These are phyloP conservation scores for Sminthurides aquaticus DNA, from an alignment of 2,888 invertebrate genomes.

Conservation along the genomic window DNA sequence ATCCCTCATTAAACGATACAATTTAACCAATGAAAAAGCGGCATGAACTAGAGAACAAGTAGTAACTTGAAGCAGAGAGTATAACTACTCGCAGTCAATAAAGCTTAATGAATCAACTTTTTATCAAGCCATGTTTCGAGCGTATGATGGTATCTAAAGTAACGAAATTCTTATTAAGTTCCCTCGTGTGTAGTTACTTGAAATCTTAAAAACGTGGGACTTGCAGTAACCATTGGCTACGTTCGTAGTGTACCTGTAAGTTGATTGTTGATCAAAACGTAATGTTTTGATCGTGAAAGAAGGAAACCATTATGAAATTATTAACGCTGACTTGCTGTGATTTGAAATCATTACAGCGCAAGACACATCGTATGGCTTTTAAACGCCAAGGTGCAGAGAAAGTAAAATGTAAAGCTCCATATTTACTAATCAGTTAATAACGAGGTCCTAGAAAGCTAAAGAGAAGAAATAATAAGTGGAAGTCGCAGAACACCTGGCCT, in stretches of 20 bases:
- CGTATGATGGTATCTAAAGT: too few species aligned
- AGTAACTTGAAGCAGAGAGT: too few species aligned
- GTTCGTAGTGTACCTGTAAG: conserved; percentile 41
- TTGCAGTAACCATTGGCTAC: conserved; percentile 23
- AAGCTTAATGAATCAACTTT: too few species aligned
- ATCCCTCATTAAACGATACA: too few species aligned
- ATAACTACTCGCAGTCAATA: too few species aligned
- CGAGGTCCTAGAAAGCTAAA: conserved; percentile 85
- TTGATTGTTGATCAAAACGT: not conserved
- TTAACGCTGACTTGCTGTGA: conserved; percentile 13
- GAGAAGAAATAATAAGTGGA: conserved; percentile 65
- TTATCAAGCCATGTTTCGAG: too few species aligned
- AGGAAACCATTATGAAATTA: too few species aligned
- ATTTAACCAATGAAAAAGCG: too few species aligned
- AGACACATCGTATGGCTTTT: conserved; percentile 77
- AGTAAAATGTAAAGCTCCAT: conserved; percentile 77
- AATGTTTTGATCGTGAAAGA: too few species aligned
- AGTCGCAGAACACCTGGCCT: conserved; percentile 74
- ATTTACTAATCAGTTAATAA: conserved; percentile 83
- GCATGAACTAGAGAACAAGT: too few species aligned
- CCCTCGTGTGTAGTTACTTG: conserved; percentile 40
- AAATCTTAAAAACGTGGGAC: conserved; percentile 39
- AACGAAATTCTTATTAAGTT: too few species aligned
- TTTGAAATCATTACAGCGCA: too few species aligned
- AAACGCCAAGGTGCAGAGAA: conserved; percentile 77